Evolutionary conservation across 1,140 invertebrate genomes (phyloP), one percentile per base, ranked within the genome.

Genomic region (Procambarus virginalis): DNA sequence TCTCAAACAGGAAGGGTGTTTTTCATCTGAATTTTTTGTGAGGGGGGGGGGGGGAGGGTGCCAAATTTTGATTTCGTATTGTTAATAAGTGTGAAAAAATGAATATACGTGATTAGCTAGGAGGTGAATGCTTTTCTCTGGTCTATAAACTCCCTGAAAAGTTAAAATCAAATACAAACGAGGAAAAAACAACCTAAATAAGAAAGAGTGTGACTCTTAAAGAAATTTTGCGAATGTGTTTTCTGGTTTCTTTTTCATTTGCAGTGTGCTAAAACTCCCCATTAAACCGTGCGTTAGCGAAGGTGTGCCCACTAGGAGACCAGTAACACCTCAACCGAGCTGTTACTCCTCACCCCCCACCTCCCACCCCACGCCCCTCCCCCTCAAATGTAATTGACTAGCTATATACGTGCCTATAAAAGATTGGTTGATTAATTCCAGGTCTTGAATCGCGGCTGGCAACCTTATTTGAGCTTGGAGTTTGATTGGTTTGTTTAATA

Each of bases 401-500:
- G 55, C 79, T 17, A 60, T 81, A 81, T 48, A 55, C 79, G 60
- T 5, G 14, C 58, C 20, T 17, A 45, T 60, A 81, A 81, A 60
- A 22, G 51, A 81, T 81, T 60, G 79, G 51, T 60, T 17, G 79
- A 81, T 81, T 81, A 81, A 81, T 81, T 81, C 51, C 79, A 81
- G 79, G 51, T 55, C 79, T 81, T 81, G 51, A 81, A 81, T 45
- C 79, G 20, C 79, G 10, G 14, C 51, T 81, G 79, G 79, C 79
- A 81, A 81, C 79, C 10, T 60, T 81, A 58, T 81, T 81, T 81
- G 79, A 81, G 22, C 79, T 58, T 58, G 55, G 51, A 55, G 10
- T 81, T 55, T 81, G 79, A 81, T 81, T 81, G 79, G 79, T 81
- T 81, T 81, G 79, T 60, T 81, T 60, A 81, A 81, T 81, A 81